Conservation (phyloP, 2,113 vertebrate species). For the Rhinolophus ferrumequinum region DNA sequence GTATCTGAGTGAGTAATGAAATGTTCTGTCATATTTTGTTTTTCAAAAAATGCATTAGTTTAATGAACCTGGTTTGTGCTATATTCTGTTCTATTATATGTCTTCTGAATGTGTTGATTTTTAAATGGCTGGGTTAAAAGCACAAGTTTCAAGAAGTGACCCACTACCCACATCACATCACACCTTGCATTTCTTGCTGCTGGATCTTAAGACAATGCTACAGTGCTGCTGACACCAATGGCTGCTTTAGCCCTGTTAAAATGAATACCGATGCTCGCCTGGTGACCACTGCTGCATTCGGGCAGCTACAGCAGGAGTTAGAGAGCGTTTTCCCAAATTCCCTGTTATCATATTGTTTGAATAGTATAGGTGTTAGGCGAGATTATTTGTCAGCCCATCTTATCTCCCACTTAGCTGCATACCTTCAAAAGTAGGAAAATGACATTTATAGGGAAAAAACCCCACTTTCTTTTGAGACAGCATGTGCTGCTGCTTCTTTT, state of each 20-base stretch:
- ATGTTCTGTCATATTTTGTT: constrained; percentile 85
- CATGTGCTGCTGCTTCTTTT: neutral
- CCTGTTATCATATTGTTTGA: neutral
- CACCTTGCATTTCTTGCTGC: neutral
- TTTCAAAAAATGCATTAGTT: constrained; percentile 81
- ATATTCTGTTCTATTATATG: constrained; percentile 58
- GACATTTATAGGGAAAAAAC: neutral
- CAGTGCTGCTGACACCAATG: neutral
- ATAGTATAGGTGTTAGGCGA: neutral
- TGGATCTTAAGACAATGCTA: neutral
- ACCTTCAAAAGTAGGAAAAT: constrained; percentile 8
- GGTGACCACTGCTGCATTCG: neutral
- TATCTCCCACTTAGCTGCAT: neutral
- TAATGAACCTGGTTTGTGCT: constrained; percentile 81
- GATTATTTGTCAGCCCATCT: neutral
- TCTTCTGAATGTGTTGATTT: constrained; percentile 71
- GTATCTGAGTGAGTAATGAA: constrained; percentile 80
- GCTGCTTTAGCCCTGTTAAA: neutral
- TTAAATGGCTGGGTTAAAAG: constrained; percentile 54
- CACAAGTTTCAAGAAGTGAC: constrained; percentile 40
- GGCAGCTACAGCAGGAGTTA: neutral
- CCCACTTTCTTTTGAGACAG: constrained; percentile 29
- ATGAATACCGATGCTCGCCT: neutral
- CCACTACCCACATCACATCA: neutral
- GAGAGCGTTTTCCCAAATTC: neutral